Conservation (phyloP, 2,797 vertebrate genomes). For the Poecilia velifera region DNA sequence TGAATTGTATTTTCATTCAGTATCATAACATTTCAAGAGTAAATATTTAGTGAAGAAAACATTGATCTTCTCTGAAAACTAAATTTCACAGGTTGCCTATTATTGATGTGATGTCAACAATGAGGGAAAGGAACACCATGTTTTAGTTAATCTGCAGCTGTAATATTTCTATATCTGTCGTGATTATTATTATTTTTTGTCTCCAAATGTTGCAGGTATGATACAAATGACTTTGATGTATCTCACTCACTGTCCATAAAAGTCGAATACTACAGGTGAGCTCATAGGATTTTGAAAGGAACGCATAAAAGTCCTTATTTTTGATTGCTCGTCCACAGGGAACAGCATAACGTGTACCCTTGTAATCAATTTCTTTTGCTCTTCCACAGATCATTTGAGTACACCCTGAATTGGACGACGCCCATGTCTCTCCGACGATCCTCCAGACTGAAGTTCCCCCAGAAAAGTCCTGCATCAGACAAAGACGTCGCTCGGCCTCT, state of each 20-base stretch:
- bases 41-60: not conserved
- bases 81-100: not conserved
- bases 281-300: not conserved
- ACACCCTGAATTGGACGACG: conserved; percentile 32
- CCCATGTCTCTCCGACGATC: conserved; percentile 45
- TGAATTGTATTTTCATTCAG: not conserved
- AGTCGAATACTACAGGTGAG: conserved; percentile 54
- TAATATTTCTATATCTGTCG: not conserved
- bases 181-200: not conserved
- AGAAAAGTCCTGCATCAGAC: conserved; percentile 10
- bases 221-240: conserved; percentile 16
- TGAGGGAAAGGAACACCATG: not conserved
- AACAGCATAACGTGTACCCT: not conserved
- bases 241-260: conserved; percentile 9
- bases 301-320: not conserved
- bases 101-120: not conserved
- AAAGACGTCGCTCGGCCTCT: conserved; percentile 7
- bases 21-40: not conserved
- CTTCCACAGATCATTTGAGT: conserved; percentile 55
- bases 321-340: not conserved
- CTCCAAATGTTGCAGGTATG: conserved; percentile 5
- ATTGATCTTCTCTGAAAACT: not conserved
- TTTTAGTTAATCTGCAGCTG: too few relatives aligned
- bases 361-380: not conserved
- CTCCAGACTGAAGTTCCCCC: conserved; percentile 15